phyloP scores from a whole-genome alignment of 2,113 vertebrate genomes.

The Carettochelys insculpta region DNA sequence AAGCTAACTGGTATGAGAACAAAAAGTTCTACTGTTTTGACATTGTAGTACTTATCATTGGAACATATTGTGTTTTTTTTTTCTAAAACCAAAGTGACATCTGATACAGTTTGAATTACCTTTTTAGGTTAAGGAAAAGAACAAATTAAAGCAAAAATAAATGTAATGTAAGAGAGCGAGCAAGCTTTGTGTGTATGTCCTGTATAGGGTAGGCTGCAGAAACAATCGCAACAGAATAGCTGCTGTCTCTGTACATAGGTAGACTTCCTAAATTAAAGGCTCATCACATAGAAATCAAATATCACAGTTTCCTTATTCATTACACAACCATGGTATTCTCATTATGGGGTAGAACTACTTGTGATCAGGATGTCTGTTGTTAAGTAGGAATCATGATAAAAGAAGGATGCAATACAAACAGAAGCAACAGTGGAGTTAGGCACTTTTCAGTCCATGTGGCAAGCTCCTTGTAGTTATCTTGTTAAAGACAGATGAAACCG shows the following conservation, averaged over 20 bases:
- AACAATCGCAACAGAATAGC: background rate
- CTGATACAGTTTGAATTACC: background rate
- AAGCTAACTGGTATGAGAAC: background rate
- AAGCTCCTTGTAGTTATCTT: background rate
- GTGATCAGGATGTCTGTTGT: background rate
- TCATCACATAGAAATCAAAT: background rate
- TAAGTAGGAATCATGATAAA: background rate
- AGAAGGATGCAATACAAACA: background rate
- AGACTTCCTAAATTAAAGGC: background rate
- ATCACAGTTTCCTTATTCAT: background rate
- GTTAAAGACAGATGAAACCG: background rate
- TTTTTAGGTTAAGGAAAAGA: background rate
- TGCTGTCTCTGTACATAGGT: background rate
- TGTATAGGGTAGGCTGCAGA: background rate
- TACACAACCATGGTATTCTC: rapidly evolving
- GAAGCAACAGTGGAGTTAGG: background rate
- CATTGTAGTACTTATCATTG: background rate
- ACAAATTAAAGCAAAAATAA: background rate
- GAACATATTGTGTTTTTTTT: background rate
- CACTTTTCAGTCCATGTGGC: background rate
- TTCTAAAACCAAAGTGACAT: background rate
- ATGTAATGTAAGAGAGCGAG: background rate
- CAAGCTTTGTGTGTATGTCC: background rate
- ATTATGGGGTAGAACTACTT: background rate
- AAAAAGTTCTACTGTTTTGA: background rate